Base-by-base conservation (phyloP, 2,888 invertebrate genomes). In the Salticus scenicus region DNA sequence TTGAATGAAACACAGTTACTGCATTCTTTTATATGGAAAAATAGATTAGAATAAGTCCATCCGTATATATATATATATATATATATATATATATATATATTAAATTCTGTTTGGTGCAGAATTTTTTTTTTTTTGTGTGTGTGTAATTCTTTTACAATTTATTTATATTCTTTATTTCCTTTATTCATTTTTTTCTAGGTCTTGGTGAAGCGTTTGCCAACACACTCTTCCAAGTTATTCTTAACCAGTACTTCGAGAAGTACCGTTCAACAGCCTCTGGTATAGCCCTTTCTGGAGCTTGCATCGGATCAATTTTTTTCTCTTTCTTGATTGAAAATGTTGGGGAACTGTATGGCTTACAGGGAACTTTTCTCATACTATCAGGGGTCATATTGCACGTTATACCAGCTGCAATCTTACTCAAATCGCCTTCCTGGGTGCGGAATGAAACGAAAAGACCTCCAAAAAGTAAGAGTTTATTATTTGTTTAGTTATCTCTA, bases 161-260 rank as follows among this genome's bases (percentile, higher is more conserved):
- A n/a, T n/a, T n/a, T n/a, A n/a, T n/a, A n/a, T n/a, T n/a, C n/a
- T n/a, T n/a, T n/a, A n/a, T n/a, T 24, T 75, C 27, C 33, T 31
- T 71, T n/a, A n/a, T n/a, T 51, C 27, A 51, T 20, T 20, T 30
- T 76, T 64, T 74, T 37, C 24, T 69, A 79, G 88, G 88, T 30
- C 41, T 88, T 8, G 88, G 88, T 7, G 67, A 88, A 47, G 83
- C 88, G 0, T 88, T 85, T 31, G 84, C 84, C 2, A 85, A 85
- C 28, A 85, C 88, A 1, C 83, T 88, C 1, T 87, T 85, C n/a
- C 87, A 87, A 57, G 88, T 87, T 8, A 82, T 88, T 0, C 77
- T 89, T 12, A 88, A 88, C 51, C 88, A 89, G 64, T 89, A 89
- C 72, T 89, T 89, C 37, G 74, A 76, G 14, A 87, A 88, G 37